A percentile compares a stretch with the other conserved stretches of the same genome.
phyloP scores from a whole-genome alignment of 2,113 vertebrate species.

The Notarius lentiginosus region DNA sequence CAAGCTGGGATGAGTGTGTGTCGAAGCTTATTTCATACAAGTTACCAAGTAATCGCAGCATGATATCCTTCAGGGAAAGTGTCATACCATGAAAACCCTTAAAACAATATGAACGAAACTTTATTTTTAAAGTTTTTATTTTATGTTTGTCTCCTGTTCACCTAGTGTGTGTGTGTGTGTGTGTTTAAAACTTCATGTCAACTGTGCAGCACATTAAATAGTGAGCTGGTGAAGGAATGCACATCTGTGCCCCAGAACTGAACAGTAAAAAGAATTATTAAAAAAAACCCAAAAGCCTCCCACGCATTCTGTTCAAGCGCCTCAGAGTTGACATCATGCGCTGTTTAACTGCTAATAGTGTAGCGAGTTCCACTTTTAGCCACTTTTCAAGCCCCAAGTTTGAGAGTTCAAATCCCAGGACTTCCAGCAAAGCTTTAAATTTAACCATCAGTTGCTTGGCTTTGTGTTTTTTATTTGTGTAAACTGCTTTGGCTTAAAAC shows the following conservation, averaged over 20 bases:
- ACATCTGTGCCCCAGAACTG: slow-evolving; percentile 13
- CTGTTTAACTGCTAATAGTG: slow-evolving; percentile 1
- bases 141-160: neutral
- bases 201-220: neutral
- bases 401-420: neutral
- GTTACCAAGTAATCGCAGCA: neutral
- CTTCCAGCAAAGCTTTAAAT: neutral
- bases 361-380: slow-evolving; percentile 8
- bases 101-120: neutral
- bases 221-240: slow-evolving; percentile 2
- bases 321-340: slow-evolving; percentile 3
- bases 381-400: neutral
- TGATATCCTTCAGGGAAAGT: neutral
- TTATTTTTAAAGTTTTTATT: neutral
- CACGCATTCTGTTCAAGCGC: neutral
- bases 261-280: neutral
- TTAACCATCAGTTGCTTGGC: neutral
- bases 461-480: neutral
- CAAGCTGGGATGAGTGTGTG: neutral
- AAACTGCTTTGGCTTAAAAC: neutral
- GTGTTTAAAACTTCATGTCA: neutral
- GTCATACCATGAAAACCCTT: too few species aligned
- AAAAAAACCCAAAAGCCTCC: neutral
- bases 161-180: neutral
- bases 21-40: neutral